phyloP scores from a whole-genome alignment of 2,888 invertebrate genomes.

The Mimachlamys varia region DNA sequence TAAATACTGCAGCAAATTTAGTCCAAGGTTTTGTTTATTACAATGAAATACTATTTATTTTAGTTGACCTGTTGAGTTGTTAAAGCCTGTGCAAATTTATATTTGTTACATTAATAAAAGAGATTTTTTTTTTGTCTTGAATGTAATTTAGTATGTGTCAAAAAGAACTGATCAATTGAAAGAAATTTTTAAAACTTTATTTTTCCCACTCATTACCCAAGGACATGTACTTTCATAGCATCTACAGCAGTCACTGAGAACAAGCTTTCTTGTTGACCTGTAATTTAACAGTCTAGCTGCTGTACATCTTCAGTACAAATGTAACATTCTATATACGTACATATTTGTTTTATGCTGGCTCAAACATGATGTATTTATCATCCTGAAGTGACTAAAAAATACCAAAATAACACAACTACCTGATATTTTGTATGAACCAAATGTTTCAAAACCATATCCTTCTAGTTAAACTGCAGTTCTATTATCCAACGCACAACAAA shows the following conservation, averaged over 20 bases:
- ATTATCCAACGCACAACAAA: no score
- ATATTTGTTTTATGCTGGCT: no score
- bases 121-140: no score
- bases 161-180: not conserved
- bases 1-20: not conserved
- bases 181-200: not conserved
- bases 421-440: no score
- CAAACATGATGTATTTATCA: no score
- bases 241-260: not conserved
- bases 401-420: no score
- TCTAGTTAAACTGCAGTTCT: no score
- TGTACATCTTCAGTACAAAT: no score
- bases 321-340: not conserved
- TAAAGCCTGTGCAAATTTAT: not conserved
- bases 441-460: no score
- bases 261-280: not conserved
- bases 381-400: not conserved
- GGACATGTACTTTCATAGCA: not conserved
- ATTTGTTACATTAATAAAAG: no score
- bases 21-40: not conserved
- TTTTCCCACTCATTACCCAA: not conserved
- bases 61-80: not conserved
- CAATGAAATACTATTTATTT: not conserved
- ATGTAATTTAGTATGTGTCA: not conserved
- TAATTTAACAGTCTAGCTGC: not conserved